Conservation (phyloP, 2,888 invertebrate genomes). For the Ectropis crepuscularia region DNA sequence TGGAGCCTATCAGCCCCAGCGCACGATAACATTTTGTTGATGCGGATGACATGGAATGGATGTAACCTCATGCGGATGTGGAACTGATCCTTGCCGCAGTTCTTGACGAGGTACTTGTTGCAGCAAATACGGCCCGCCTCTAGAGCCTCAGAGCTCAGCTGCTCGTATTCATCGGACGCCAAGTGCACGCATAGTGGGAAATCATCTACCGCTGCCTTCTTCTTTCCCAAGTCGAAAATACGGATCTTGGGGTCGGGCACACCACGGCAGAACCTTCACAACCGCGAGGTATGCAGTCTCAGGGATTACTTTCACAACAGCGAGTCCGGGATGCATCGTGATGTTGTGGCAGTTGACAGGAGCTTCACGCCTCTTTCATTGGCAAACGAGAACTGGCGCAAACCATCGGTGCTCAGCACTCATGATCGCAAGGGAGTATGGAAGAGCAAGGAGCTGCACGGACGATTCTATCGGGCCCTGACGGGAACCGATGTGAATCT, state of each 20-base stretch:
- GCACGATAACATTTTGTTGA: conserved; percentile 99
- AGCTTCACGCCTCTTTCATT: too few species aligned
- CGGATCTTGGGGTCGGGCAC: conserved; percentile 99
- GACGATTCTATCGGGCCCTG: too few species aligned
- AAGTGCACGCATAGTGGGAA: conserved; percentile 99
- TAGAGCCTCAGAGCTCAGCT: conserved; percentile 98
- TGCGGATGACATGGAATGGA: conserved; percentile 99
- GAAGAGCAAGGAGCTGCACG: too few species aligned
- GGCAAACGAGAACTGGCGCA: too few species aligned
- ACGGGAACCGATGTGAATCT: too few species aligned
- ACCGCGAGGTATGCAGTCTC: too few species aligned
- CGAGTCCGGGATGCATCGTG: too few species aligned
- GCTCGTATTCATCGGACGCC: conserved; percentile 99
- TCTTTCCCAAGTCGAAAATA: conserved; percentile 99
- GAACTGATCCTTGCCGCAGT: conserved; percentile 99
- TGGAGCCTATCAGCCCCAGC: conserved; percentile 99
- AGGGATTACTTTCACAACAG: too few species aligned
- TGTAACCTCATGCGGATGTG: conserved; percentile 99
- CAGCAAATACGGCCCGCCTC: conserved; percentile 99
- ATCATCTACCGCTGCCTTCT: conserved; percentile 98
- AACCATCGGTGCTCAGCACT: too few species aligned
- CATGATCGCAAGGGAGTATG: too few species aligned
- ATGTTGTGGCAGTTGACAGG: too few species aligned
- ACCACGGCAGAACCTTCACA: conserved; percentile 99
- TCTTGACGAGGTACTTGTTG: conserved; percentile 99